Evolutionary conservation across 2,113 vertebrate genomes (phyloP).

Genomic region (Pseudorasbora parva): DNA sequence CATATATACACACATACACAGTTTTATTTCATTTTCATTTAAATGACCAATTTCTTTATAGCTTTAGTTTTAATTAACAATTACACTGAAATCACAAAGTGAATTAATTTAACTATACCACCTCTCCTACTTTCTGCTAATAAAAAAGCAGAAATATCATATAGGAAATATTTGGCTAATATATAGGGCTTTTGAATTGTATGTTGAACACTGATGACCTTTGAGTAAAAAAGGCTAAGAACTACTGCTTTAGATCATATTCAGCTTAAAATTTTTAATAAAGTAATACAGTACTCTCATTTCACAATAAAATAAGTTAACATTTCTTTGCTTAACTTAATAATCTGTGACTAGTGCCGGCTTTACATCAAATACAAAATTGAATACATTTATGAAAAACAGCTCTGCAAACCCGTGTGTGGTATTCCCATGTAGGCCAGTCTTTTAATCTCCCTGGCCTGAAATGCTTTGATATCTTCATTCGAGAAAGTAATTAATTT

Average conservation of each 20-base stretch:
- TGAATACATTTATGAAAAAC: not conserved
- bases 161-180: not conserved
- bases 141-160: not conserved
- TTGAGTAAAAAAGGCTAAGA: not conserved
- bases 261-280: not conserved
- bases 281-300: not conserved
- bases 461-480: conserved; percentile 29
- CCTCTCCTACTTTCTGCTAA: not conserved
- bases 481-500: conserved; percentile 22
- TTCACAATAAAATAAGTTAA: not conserved
- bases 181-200: not conserved
- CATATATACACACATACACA: too few relatives aligned
- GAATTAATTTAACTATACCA: not conserved
- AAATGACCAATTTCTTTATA: not conserved
- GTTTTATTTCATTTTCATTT: not conserved
- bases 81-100: not conserved
- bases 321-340: not conserved
- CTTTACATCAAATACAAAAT: not conserved
- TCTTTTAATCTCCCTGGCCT: conserved; percentile 18
- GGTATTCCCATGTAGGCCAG: conserved; percentile 14
- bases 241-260: not conserved
- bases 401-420: not conserved
- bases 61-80: not conserved
- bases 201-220: not conserved
- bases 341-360: not conserved